phyloP scores from a whole-genome alignment of 2,888 invertebrate genomes.

The Glaucopsyche alexis region DNA sequence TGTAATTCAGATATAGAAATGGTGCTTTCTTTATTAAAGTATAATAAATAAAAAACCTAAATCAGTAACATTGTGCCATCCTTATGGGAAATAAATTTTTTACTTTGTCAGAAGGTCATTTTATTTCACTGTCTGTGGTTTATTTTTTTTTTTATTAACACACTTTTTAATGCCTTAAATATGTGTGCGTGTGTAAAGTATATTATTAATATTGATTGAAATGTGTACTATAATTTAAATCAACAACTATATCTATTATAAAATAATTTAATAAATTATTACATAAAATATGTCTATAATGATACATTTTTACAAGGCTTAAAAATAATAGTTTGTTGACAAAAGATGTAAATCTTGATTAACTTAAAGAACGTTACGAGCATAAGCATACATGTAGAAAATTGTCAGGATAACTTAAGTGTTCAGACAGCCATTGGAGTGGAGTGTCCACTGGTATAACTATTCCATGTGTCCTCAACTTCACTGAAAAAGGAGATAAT shows the following conservation, averaged over 20 bases:
- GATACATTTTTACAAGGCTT: conserved; percentile 24
- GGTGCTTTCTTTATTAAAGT: neutral
- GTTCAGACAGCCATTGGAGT: conserved; percentile 98
- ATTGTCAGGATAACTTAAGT: conserved; percentile 98
- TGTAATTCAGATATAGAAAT: neutral
- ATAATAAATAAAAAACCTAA: neutral
- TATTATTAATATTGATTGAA: neutral
- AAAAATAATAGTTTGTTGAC: neutral
- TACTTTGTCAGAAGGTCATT: neutral
- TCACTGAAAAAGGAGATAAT: conserved; percentile 77
- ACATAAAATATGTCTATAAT: conserved; percentile 2
- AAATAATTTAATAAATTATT: conserved; percentile 24
- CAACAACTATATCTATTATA: conserved; percentile 9
- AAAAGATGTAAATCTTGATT: neutral
- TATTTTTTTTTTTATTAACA: neutral
- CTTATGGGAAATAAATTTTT: neutral
- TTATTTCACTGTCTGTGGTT: neutral
- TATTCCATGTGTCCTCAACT: conserved; percentile 93
- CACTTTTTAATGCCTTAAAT: no score
- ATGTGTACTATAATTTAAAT: neutral
- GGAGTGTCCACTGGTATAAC: conserved; percentile 93
- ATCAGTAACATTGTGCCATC: neutral
- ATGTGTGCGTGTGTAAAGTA: neutral
- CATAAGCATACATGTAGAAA: conserved; percentile 92
- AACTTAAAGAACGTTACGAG: conserved; percentile 24